phyloP scores from a whole-genome alignment of 2,113 vertebrate species.

The Irena cyanogastra region DNA sequence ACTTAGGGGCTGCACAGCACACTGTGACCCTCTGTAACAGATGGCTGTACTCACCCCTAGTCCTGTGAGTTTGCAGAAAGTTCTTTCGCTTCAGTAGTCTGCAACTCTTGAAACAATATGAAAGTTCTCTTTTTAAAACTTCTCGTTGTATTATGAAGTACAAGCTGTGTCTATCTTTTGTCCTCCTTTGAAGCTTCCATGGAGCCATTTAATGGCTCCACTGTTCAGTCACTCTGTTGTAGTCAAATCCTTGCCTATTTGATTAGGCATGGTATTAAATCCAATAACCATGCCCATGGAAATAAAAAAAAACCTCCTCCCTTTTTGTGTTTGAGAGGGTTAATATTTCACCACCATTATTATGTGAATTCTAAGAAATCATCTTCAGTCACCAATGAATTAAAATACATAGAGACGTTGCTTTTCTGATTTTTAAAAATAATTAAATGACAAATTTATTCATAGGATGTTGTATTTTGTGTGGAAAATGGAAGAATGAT shows the following conservation, averaged over 20 bases:
- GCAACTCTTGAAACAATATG: neutral
- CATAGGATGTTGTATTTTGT: neutral
- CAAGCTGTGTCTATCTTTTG: neutral
- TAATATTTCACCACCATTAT: neutral
- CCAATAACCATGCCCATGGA: neutral
- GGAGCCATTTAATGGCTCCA: neutral
- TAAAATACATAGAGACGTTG: neutral
- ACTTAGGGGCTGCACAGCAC: neutral
- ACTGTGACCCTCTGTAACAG: neutral
- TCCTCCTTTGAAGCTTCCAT: neutral
- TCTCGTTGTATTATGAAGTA: neutral
- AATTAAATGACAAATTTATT: neutral
- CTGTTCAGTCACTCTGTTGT: neutral
- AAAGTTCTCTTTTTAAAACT: neutral
- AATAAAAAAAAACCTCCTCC: neutral
- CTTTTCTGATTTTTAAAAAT: neutral
- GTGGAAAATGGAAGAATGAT: neutral
- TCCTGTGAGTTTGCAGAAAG: neutral
- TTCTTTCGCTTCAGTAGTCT: neutral
- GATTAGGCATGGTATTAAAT: neutral
- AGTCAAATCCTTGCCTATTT: neutral
- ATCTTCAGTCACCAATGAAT: neutral
- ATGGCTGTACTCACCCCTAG: accelerated
- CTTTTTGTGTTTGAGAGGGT: neutral
- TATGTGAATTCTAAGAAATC: neutral